Conservation (phyloP, 2,888 invertebrate species). For the Eristalinus sepulchralis region DNA sequence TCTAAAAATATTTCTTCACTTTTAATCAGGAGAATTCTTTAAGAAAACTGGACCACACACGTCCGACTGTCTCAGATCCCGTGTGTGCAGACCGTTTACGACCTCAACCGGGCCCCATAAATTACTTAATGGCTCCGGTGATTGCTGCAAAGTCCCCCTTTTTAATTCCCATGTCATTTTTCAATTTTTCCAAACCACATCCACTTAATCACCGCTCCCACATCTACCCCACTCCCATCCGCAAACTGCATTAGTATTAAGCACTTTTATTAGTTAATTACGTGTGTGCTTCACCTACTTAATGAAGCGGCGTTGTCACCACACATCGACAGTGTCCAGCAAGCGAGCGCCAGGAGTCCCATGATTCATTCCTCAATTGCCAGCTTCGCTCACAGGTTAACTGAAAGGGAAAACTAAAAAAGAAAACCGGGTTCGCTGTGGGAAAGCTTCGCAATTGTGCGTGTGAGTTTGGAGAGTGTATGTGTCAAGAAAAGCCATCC, state of each 20-base stretch:
- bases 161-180: neutral
- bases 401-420: conserved; percentile 40
- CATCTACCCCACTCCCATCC: neutral
- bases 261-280: conserved; percentile 61
- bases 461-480: neutral
- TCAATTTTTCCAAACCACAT: neutral
- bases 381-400: conserved; percentile 51
- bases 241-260: neutral
- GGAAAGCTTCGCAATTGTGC: neutral
- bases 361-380: conserved; percentile 26
- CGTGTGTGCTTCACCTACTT: conserved; percentile 63
- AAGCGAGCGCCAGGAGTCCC: neutral
- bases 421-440: neutral
- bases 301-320: conserved; percentile 28
- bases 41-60: neutral
- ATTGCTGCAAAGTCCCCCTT: neutral
- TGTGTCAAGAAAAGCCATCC: neutral
- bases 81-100: neutral
- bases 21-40: neutral
- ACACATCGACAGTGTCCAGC: neutral
- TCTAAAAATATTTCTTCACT: neutral
- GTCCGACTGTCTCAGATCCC: neutral
- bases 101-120: neutral
- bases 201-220: neutral
- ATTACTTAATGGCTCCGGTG: neutral